These are phyloP conservation scores for Drosophila nr. perissopoda DNA, from an alignment of 2,888 invertebrate species.

Conservation along the genomic window DNA sequence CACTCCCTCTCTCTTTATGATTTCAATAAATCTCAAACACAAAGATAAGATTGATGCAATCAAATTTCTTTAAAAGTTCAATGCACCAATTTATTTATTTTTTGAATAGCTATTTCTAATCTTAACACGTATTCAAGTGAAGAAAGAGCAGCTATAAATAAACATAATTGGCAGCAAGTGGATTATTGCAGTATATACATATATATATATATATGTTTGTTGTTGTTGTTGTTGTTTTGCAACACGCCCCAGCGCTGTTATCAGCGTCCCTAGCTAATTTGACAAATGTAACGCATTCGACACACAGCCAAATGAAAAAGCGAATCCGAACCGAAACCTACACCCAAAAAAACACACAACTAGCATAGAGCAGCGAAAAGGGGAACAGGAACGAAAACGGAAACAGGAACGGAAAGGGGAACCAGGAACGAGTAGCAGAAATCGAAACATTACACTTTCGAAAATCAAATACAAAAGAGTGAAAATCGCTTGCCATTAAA, in stretches of 20 bases:
- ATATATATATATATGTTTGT: too few relatives aligned
- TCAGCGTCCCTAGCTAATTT: constrained; percentile 64
- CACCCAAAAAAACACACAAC: neutral
- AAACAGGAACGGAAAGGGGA: neutral
- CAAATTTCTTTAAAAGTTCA: constrained; percentile 7
- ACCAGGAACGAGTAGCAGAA: constrained; percentile 13
- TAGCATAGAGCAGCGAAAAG: neutral
- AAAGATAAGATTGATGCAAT: neutral
- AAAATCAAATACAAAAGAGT: constrained; percentile 75
- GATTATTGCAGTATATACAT: constrained; percentile 47
- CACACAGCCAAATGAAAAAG: constrained; percentile 39
- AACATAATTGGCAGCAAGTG: constrained; percentile 63
- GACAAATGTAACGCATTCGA: constrained; percentile 74
- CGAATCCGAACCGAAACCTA: neutral
- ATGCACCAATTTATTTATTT: constrained; percentile 4
- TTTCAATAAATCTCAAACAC: too few relatives aligned
- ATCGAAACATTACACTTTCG: constrained; percentile 61
- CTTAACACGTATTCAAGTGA: constrained; percentile 27
- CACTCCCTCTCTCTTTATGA: neutral
- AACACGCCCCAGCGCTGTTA: constrained; percentile 38
- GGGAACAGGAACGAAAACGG: neutral
- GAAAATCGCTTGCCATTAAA: constrained; percentile 73
- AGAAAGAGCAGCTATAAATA: constrained; percentile 48
- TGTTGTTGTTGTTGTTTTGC: neutral
- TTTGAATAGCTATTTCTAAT: constrained; percentile 17